A percentile compares a stretch with the other conserved stretches of the same genome.
These are phyloP conservation scores for Periophthalmus magnuspinnatus DNA, from an alignment of 2,797 vertebrate genomes.

Conservation along the genomic window DNA sequence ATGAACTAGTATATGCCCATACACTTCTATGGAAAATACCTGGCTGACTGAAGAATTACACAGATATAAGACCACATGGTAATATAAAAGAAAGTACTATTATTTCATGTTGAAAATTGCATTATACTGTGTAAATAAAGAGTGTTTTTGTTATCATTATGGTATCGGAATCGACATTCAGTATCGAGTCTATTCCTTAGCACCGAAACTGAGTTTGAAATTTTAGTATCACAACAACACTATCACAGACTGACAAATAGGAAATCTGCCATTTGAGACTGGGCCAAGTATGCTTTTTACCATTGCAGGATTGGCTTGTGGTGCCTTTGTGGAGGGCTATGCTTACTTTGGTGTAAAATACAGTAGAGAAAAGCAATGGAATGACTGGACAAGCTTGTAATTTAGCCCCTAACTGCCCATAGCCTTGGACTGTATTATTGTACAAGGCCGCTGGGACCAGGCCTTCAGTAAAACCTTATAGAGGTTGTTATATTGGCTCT, in stretches of 20 bases:
- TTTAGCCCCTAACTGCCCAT: slow-evolving; percentile 28
- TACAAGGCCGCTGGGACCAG: slow-evolving; percentile 8
- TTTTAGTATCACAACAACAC: too few relatives aligned
- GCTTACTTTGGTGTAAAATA: background rate
- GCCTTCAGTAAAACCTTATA: slow-evolving; percentile 15
- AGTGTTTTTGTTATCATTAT: too few relatives aligned
- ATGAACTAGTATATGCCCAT: too few relatives aligned
- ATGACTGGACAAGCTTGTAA: slow-evolving; percentile 10
- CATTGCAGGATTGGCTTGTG: background rate
- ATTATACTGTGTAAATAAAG: too few relatives aligned
- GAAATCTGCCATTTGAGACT: background rate
- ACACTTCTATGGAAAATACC: too few relatives aligned
- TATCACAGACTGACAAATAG: too few relatives aligned
- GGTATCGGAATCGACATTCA: background rate
- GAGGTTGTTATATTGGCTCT: slow-evolving; percentile 15
- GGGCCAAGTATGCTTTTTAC: background rate
- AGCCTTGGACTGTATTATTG: background rate
- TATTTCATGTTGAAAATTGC: too few relatives aligned
- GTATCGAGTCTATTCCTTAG: too few relatives aligned
- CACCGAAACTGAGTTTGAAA: too few relatives aligned
- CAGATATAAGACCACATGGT: too few relatives aligned
- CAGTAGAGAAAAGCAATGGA: background rate
- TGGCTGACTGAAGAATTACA: too few relatives aligned
- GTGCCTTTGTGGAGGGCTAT: background rate
- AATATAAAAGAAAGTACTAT: too few relatives aligned